Percentiles rank a stretch among this genome's conserved stretches.
Evolutionary conservation across 2,888 invertebrate species (phyloP).

Genomic region (Lepidocyrtinus sp.): DNA sequence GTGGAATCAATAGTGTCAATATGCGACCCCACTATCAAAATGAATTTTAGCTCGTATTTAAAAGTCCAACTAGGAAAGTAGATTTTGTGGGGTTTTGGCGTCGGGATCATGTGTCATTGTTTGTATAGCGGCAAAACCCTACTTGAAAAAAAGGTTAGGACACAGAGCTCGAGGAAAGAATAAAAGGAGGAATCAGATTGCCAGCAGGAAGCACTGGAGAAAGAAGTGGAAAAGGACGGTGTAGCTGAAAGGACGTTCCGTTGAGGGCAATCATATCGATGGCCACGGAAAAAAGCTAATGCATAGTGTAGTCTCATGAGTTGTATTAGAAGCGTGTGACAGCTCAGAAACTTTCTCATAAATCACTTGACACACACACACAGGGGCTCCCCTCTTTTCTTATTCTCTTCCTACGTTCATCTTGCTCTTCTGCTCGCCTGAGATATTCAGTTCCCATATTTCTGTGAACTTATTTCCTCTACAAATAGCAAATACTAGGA

Average conservation of each 20-base stretch:
- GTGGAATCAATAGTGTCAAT: too few species aligned
- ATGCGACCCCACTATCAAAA: constrained; percentile 1
- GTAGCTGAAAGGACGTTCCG: constrained; percentile 56
- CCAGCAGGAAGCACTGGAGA: constrained; percentile 55
- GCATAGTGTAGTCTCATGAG: constrained; percentile 57
- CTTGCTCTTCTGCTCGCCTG: constrained; percentile 20
- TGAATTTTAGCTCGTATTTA: too few species aligned
- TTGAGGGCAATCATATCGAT: constrained; percentile 63
- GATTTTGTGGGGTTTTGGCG: constrained; percentile 52
- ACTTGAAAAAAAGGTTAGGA: constrained; percentile 23
- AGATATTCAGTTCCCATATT: constrained; percentile 33
- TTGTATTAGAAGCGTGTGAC: constrained; percentile 59
- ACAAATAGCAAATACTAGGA: constrained; percentile 34
- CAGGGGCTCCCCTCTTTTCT: constrained; percentile 41
- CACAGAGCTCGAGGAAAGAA: constrained; percentile 16
- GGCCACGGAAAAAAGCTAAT: constrained; percentile 60
- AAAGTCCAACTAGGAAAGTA: constrained; percentile 25
- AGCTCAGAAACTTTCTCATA: constrained; percentile 61
- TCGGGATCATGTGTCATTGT: constrained; percentile 57
- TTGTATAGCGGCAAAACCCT: constrained; percentile 52
- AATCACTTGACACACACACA: constrained; percentile 55
- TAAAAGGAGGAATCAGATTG: constrained; percentile 55
- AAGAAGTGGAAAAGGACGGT: constrained; percentile 33
- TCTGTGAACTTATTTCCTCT: constrained; percentile 31
- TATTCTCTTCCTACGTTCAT: constrained; percentile 25